These are phyloP conservation scores for Caenorhabditis uteleia DNA, from an alignment of 2,888 invertebrate species.

Conservation along the genomic window DNA sequence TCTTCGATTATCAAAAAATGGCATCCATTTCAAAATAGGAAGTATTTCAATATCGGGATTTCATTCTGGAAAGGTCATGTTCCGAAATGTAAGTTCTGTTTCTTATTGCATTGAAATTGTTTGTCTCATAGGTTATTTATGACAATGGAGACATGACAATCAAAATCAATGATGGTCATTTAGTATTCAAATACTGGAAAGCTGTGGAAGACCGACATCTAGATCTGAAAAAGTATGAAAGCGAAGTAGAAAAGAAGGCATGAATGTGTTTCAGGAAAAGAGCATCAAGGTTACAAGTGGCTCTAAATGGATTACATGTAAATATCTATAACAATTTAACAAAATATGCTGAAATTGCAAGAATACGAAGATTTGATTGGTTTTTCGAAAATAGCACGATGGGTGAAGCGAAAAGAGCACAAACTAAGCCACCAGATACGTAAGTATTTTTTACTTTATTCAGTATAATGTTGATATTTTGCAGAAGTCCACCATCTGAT, in stretches of 20 bases:
- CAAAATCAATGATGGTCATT: conserved; percentile 92
- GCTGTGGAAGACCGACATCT: conserved; percentile 75
- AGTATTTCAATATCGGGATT: conserved; percentile 88
- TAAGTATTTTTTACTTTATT: conserved; percentile 5
- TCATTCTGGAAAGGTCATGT: conserved; percentile 98
- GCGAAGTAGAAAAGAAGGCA: background rate
- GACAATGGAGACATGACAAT: conserved; percentile 91
- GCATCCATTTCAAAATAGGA: conserved; percentile 73
- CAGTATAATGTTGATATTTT: background rate
- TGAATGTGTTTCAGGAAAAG: conserved; percentile 72
- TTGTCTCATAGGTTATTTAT: conserved; percentile 82
- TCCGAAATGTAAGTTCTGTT: conserved; percentile 79
- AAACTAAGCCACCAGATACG: conserved; percentile 32
- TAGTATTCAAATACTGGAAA: conserved; percentile 97
- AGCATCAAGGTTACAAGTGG: conserved; percentile 75
- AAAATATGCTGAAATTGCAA: conserved; percentile 55
- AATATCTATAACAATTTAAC: conserved; percentile 72
- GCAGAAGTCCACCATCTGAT: conserved; percentile 27
- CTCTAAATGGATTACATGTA: conserved; percentile 87
- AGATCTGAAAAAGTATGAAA: conserved; percentile 25
- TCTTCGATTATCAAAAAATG: conserved; percentile 44
- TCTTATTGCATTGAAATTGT: no score
- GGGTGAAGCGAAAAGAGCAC: conserved; percentile 30
- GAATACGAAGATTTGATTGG: conserved; percentile 38
- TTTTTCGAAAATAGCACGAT: conserved; percentile 36